phyloP scores from a whole-genome alignment of 2,113 vertebrate species.

The Ifrita kowaldi region DNA sequence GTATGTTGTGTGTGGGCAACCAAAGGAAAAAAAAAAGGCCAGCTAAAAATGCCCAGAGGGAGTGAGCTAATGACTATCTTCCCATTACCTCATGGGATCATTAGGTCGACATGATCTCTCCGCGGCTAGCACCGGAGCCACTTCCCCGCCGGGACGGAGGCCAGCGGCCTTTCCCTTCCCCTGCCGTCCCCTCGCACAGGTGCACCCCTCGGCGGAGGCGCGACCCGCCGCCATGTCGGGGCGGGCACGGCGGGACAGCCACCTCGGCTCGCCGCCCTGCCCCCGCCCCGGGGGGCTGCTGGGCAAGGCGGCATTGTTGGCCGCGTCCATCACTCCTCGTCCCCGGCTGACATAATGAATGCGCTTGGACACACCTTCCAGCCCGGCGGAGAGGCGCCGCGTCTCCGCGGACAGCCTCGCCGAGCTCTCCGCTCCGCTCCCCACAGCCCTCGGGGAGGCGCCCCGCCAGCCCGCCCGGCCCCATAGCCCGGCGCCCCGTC shows the following conservation, averaged over 20 bases:
- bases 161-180: not conserved
- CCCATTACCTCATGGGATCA: constrained; percentile 62
- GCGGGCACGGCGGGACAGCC: not conserved
- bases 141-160: not conserved
- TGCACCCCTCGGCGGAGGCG: not conserved
- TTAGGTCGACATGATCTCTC: constrained; percentile 20
- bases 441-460: constrained; percentile 27
- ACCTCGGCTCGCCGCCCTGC: constrained; percentile 5
- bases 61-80: constrained; percentile 49
- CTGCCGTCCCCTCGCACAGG: not conserved
- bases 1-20: not conserved
- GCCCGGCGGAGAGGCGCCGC: constrained; percentile 47
- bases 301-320: constrained; percentile 83
- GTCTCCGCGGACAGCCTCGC: not conserved
- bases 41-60: constrained; percentile 32
- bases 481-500: constrained; percentile 57
- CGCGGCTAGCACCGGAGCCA: not conserved
- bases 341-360: constrained; percentile 88
- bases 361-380: constrained; percentile 89
- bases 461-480: constrained; percentile 71
- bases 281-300: constrained; percentile 29
- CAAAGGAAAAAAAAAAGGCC: not conserved
- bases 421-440: constrained; percentile 49
- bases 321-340: constrained; percentile 85
- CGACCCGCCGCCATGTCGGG: not conserved